Evolutionary conservation across 2,888 invertebrate genomes (phyloP).

Genomic region (Ophion slaviceki): DNA sequence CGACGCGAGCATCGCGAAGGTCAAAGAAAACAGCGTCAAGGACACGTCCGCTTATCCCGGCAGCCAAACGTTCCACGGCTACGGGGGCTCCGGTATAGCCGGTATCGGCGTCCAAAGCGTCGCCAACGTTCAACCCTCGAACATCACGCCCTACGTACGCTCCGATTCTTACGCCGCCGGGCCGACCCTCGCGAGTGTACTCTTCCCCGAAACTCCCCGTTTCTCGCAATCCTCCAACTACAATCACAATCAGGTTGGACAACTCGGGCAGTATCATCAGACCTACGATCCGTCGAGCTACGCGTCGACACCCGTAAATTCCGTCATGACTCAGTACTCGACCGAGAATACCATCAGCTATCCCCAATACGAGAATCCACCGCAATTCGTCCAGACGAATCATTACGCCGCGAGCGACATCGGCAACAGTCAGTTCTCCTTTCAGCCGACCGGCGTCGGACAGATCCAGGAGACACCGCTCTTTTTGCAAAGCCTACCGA

Average conservation of each 20-base stretch:
- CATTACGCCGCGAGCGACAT: slow-evolving; percentile 68
- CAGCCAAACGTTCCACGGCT: slow-evolving; percentile 73
- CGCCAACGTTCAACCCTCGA: slow-evolving; percentile 71
- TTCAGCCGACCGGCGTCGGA: slow-evolving; percentile 72
- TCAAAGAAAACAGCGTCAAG: slow-evolving; percentile 69
- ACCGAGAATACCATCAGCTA: slow-evolving; percentile 76
- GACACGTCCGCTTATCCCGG: slow-evolving; percentile 67
- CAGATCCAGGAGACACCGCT: slow-evolving; percentile 77
- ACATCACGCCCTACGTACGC: slow-evolving; percentile 74
- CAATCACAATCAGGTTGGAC: slow-evolving; percentile 72
- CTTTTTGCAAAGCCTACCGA: slow-evolving; percentile 77
- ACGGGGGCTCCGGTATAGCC: slow-evolving; percentile 72
- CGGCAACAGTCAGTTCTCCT: slow-evolving; percentile 62
- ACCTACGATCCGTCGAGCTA: slow-evolving; percentile 76
- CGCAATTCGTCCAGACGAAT: slow-evolving; percentile 77
- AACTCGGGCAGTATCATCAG: slow-evolving; percentile 74
- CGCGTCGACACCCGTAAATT: slow-evolving; percentile 74
- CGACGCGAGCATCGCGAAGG: slow-evolving; percentile 56
- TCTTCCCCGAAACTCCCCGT: slow-evolving; percentile 76
- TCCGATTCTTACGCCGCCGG: slow-evolving; percentile 76
- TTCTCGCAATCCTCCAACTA: slow-evolving; percentile 76
- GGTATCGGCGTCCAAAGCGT: slow-evolving; percentile 73
- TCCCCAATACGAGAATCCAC: slow-evolving; percentile 76
- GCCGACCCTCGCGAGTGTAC: slow-evolving; percentile 72
- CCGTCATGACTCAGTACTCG: slow-evolving; percentile 76